Evolutionary conservation across 1,140 invertebrate genomes (phyloP), one percentile per base, ranked within the genome.

Genomic region (Meloidogyne floridensis): DNA sequence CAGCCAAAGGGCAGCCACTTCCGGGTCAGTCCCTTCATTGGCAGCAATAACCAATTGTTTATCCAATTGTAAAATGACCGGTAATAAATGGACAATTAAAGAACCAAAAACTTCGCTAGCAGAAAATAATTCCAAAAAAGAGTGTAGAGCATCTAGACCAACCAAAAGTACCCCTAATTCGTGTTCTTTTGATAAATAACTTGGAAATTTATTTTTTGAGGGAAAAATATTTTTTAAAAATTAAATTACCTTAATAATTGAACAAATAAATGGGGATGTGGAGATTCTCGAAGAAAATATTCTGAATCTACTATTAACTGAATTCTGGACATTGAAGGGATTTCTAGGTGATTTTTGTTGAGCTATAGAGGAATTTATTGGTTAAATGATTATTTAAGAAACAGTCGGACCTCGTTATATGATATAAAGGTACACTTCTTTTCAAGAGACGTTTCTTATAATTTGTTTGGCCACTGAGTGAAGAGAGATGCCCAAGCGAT

Each of bases 1-100:
- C 11, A 89, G 74, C 88, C 88, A 89, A n/a, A 90, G 69, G 11
- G 88, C 85, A 8, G 89, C 89, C n/a, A 85, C 73, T 77, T 89
- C 88, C 9, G 84, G 70, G 70, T 88, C 81, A 13, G 65, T 80
- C 59, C 73, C 59, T 83, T 18, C 80, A 11, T 47, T 74, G 47
- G 87, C 81, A 53, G 86, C 75, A 20, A 80, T 72, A 65, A 82
- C 80, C 72, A 90, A 75, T 32, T 83, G 75, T 53, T 81, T 71
- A 77, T 89, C 88, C 32, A 89, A 80, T 74, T 89, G 85, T 53
- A 84, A 81, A 54, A 89, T 88, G 6, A 90, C 89, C 3, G 87
- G 87, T 43, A 77, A 59, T 69, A 90, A 83, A 80, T 89, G 90
- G 5, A 84, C 42, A 18, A 90, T 72, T 56, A 89, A 54, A 13